phyloP scores from a whole-genome alignment of 2,797 vertebrate genomes.

The Centropyge bicolor region DNA sequence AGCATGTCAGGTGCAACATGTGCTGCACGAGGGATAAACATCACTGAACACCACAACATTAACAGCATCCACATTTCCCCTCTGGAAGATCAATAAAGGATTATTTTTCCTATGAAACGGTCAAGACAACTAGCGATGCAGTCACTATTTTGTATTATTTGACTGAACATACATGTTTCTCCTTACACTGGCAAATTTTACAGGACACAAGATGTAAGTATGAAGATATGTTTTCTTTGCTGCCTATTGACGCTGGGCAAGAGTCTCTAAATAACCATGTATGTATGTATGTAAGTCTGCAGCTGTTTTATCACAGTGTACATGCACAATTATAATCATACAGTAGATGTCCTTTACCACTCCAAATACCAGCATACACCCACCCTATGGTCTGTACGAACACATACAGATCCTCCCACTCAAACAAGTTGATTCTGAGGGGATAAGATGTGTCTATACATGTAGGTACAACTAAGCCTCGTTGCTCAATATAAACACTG shows the following conservation, averaged over 20 bases:
- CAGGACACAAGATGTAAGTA: background rate
- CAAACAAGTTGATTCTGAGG: background rate
- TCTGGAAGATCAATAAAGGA: background rate
- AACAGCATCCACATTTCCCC: background rate
- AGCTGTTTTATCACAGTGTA: background rate
- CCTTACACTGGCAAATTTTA: background rate
- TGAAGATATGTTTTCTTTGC: background rate
- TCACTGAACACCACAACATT: background rate
- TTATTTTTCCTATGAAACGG: background rate
- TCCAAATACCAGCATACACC: background rate
- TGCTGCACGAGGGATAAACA: slow-evolving; percentile 11
- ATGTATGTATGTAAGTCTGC: background rate
- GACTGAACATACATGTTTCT: background rate
- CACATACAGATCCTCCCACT: slow-evolving; percentile 1
- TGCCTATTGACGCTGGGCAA: background rate
- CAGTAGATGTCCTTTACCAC: background rate
- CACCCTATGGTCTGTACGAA: background rate
- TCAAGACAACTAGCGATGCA: background rate
- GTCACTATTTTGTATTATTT: background rate
- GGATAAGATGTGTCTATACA: background rate
- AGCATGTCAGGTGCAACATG: slow-evolving; percentile 6
- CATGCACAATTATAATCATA: background rate
- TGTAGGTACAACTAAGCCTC: background rate
- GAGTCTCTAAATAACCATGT: background rate
- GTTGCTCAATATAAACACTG: background rate